Percentiles rank a stretch among this genome's conserved stretches.
phyloP scores from a whole-genome alignment of 64 coral and sea anemone species.

The Montipora sp. region DNA sequence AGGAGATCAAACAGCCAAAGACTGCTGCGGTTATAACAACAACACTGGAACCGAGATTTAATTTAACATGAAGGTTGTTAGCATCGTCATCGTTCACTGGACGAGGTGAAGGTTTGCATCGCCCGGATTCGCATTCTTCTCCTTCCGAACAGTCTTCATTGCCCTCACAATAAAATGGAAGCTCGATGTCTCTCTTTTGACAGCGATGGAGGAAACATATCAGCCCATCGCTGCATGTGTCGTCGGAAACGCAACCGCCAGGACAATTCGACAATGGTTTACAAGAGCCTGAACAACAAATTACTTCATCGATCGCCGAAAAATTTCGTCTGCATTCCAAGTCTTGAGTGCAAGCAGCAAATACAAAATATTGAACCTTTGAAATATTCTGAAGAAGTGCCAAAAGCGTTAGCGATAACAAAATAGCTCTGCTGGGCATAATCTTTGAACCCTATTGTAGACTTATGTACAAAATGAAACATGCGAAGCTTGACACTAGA shows the following conservation, averaged over 20 bases:
- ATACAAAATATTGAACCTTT: background rate
- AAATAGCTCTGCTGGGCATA: background rate
- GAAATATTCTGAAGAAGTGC: constrained; percentile 22
- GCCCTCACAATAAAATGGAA: background rate
- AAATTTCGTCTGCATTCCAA: background rate
- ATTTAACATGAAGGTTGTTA: background rate
- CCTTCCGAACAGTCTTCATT: background rate
- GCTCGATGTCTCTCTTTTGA: background rate
- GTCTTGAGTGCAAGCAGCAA: constrained; percentile 3
- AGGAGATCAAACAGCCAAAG: constrained; percentile 10
- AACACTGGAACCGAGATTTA: background rate
- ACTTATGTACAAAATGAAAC: too few species aligned
- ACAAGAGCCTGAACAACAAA: constrained; percentile 28
- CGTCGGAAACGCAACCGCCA: background rate
- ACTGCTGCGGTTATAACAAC: background rate
- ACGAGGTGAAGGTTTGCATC: constrained; percentile 19
- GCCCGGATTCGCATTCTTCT: constrained; percentile 32
- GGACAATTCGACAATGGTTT: background rate
- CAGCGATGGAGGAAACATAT: constrained; percentile 13
- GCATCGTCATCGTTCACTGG: background rate
- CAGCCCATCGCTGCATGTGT: background rate
- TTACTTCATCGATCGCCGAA: background rate
- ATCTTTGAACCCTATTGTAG: too few species aligned
- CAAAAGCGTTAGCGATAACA: background rate
- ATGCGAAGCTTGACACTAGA: too few species aligned